Conservation (phyloP, 2,797 vertebrate genomes). For the Bufotes viridis region DNA sequence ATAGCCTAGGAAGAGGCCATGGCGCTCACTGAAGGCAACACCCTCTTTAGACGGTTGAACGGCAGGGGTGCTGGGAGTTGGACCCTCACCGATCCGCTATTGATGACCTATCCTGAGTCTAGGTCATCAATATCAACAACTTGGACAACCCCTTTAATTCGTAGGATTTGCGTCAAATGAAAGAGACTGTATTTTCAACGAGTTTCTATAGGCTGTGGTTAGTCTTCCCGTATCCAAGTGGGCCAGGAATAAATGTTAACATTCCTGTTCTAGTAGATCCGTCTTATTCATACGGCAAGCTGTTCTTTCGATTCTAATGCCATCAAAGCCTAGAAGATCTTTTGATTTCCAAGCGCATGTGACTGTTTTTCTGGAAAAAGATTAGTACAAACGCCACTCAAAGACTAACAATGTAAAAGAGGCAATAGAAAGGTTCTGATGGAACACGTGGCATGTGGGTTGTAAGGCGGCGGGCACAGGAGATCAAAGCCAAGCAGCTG, state of each 20-base stretch:
- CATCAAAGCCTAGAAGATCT: background rate
- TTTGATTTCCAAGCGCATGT: background rate
- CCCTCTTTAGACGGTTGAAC: too few species aligned
- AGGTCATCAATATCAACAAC: too few species aligned
- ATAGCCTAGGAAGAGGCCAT: too few species aligned
- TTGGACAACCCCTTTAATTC: too few species aligned
- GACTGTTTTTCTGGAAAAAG: background rate
- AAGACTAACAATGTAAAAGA: constrained; percentile 21
- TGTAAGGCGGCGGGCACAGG: background rate
- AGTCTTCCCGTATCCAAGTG: background rate
- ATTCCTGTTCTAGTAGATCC: background rate
- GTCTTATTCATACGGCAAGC: background rate
- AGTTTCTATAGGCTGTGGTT: background rate
- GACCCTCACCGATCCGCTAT: too few species aligned
- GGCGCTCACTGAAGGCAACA: too few species aligned
- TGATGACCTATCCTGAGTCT: too few species aligned
- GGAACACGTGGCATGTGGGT: background rate
- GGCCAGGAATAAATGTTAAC: background rate
- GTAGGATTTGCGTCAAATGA: too few species aligned
- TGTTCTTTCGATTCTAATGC: background rate
- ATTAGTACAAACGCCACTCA: constrained; percentile 21
- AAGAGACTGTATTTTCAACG: background rate
- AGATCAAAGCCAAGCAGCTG: constrained; percentile 41
- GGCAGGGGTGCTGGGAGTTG: too few species aligned
- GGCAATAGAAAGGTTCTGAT: constrained; percentile 39